Evolutionary conservation across 1,140 invertebrate genomes (phyloP).

Genomic region (Linepithema humile): DNA sequence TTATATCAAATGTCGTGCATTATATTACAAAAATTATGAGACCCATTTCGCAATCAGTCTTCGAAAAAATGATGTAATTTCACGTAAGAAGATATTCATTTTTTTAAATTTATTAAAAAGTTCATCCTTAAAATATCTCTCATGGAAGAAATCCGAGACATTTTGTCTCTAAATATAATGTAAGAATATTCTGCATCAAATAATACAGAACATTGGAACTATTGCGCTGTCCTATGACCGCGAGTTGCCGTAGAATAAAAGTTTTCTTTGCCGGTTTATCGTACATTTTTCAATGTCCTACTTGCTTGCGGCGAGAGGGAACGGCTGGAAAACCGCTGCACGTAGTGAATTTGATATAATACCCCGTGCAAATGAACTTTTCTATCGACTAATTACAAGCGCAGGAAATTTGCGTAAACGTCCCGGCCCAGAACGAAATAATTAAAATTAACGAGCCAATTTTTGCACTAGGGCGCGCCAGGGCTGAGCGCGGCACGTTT

Average conservation of each 20-base stretch:
- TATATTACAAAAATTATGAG: not conserved
- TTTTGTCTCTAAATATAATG: not conserved
- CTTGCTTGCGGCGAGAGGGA: slow-evolving; percentile 29
- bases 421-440: slow-evolving; percentile 51
- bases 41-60: not conserved
- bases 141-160: not conserved
- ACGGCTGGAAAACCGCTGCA: slow-evolving; percentile 29
- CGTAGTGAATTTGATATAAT: slow-evolving; percentile 46
- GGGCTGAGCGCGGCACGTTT: slow-evolving; percentile 25
- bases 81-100: not conserved
- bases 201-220: slow-evolving; percentile 34
- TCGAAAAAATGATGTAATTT: not conserved
- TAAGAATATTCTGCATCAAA: not conserved
- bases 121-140: not conserved
- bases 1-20: not conserved
- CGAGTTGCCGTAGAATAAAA: slow-evolving; percentile 26
- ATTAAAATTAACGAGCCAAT: slow-evolving; percentile 68
- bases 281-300: slow-evolving; percentile 47
- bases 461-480: slow-evolving; percentile 35
- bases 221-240: not conserved
- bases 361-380: slow-evolving; percentile 57
- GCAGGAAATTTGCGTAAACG: slow-evolving; percentile 45
- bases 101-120: not conserved
- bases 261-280: slow-evolving; percentile 27
- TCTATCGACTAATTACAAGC: slow-evolving; percentile 50